Evolutionary conservation across 2,888 invertebrate genomes (phyloP), one percentile per base, ranked within the genome.

Genomic region (Tipula vernalis): DNA sequence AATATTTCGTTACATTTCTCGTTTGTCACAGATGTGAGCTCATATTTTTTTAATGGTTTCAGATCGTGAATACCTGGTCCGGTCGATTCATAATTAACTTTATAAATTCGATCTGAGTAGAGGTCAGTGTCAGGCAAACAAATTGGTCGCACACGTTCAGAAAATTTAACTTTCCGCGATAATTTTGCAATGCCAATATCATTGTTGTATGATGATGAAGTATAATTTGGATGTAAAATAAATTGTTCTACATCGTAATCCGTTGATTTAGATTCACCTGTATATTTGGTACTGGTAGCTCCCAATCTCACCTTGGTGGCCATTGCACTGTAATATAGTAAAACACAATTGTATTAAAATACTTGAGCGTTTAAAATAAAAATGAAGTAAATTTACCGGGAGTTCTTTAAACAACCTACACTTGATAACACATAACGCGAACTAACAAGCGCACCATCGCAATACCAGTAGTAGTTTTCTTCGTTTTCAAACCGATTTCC

Each of bases 61-160:
- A 13, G n/a, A n/a, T n/a, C n/a, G n/a, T 0, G 4, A 47, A 4
- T 47, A 0, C 0, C 4, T 3, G 5, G 4, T 1, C 2, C 13
- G 4, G 1, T n/a, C 0, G 13, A 1, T 4, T 47, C 47, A 13
- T 47, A 47, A n/a, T n/a, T 47, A 2, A 47, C 13, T 12, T 13
- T 10, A 47, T 47, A 47, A 2, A 47, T 12, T 13, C 10, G 12
- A 13, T 47, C 13, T 12, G 47, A 12, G 2, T n/a, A 4, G 13
- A 47, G 10, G 15, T 57, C 57, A 3, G 15, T 57, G 2, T 6
- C 57, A 4, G 57, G 57, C 5, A 57, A 18, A 15, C 57, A 57
- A 6, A 57, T 57, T 15, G 57, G 57, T 15, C 57, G 57, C 5
- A 57, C 18, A 57, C 10, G 15, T 57, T 57, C 15, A 15, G 57